These are phyloP conservation scores for Oryzias woworae DNA, from an alignment of 2,113 vertebrate species.

Conservation along the genomic window DNA sequence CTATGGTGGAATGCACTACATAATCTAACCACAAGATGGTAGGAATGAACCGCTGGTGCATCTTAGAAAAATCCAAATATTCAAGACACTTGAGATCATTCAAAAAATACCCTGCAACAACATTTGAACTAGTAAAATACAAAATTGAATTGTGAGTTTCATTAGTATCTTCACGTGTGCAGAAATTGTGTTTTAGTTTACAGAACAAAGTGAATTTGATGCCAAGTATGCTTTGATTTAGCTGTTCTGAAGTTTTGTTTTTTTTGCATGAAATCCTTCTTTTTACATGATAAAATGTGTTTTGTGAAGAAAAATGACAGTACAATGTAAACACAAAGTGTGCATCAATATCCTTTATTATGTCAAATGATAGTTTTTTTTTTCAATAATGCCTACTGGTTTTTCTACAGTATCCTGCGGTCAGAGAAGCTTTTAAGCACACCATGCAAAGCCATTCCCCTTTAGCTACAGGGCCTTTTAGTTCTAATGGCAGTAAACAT, in stretches of 20 bases:
- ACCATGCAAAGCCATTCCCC: conserved; percentile 69
- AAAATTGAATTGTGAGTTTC: too few relatives aligned
- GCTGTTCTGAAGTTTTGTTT: not conserved
- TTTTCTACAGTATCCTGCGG: conserved; percentile 48
- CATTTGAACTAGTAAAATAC: not conserved
- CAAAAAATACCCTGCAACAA: not conserved
- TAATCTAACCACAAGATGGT: conserved; percentile 54
- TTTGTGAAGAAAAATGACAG: conserved; percentile 18
- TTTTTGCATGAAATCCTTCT: not conserved
- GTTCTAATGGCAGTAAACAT: conserved; percentile 46
- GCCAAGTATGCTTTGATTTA: not conserved
- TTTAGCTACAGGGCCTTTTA: conserved; percentile 48
- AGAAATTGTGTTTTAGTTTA: not conserved
- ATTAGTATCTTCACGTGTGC: too few relatives aligned
- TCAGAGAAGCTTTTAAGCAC: conserved; percentile 54
- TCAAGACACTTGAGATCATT: too few relatives aligned
- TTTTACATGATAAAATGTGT: not conserved
- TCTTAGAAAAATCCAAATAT: too few relatives aligned
- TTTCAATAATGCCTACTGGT: conserved; percentile 51
- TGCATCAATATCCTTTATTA: conserved; percentile 58
- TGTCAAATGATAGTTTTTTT: conserved; percentile 50
- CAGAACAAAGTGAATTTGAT: not conserved
- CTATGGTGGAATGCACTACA: not conserved
- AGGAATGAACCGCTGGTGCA: conserved; percentile 2
- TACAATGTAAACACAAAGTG: conserved; percentile 6